Evolutionary conservation across 2,888 invertebrate species (phyloP), one percentile per base, ranked within the genome.

Genomic region (Incurvaria masculella): DNA sequence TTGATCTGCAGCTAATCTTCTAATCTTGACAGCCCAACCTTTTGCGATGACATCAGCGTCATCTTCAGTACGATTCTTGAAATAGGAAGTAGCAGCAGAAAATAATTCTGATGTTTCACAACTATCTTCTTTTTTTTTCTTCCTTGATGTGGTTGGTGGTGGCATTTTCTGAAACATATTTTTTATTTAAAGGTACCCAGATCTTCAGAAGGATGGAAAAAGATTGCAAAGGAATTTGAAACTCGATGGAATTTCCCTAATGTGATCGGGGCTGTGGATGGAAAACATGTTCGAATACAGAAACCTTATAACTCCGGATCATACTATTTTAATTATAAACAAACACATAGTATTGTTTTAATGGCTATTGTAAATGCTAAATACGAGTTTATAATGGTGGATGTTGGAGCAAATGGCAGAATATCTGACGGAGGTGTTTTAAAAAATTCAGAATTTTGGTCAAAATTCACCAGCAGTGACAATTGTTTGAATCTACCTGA

Each of bases 211-310:
- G 23, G 48, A 48, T 56, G 54, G 53, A 16, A 49, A 40, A 50
- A 54, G 42, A 43, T 52, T 40, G 52, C 55, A 49, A 50, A 47
- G 23, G 52, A 52, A 16, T 56, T 53, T 44, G n/a, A 52, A 16
- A 49, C 23, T 23, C 46, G 53, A 14, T 55, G 56, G 53, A 57
- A 58, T 53, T 51, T 58, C 45, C 54, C 56, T 19, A 55, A 56
- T 52, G 55, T 56, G 33, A 45, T 56, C 17, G 56, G 54, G 19
- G 48, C 53, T 47, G 11, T 57, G 2, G 56, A 56, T 49, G 56
- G 57, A 18, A 57, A 57, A 27, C 56, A 56, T 42, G 52, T 57
- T 26, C 40, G 54, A 27, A 57, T 58, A 46, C 48, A 38, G 54
- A 50, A 50, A 18, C 52, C 53, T 10, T 38, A 33, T 8, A 55